These are phyloP conservation scores for Sebastes cheni DNA, from an alignment of 2,797 vertebrate species.

Conservation along the genomic window DNA sequence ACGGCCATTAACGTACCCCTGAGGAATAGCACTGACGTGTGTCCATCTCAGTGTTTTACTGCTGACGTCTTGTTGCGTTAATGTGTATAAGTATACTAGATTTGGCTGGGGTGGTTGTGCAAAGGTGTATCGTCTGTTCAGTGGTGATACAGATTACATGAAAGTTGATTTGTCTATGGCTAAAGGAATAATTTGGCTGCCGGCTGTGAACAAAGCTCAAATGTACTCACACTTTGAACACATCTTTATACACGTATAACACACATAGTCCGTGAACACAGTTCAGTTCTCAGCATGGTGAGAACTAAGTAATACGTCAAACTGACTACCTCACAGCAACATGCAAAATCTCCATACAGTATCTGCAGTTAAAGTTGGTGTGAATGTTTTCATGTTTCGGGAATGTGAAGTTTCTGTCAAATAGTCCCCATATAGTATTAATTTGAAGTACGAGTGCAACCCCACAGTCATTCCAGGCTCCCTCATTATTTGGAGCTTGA, in stretches of 20 bases:
- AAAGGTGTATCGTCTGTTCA: background rate
- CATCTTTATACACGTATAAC: slow-evolving; percentile 27
- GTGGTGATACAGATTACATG: background rate
- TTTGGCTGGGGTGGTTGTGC: background rate
- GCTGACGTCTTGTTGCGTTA: background rate
- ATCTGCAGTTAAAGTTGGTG: background rate
- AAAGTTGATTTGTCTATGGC: slow-evolving; percentile 28
- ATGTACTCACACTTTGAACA: slow-evolving; percentile 23
- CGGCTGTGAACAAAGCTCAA: slow-evolving; percentile 15
- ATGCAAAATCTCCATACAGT: slow-evolving; percentile 20
- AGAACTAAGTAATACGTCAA: slow-evolving; percentile 62
- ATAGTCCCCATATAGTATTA: slow-evolving; percentile 23
- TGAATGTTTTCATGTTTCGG: slow-evolving; percentile 51
- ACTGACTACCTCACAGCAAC: slow-evolving; percentile 53
- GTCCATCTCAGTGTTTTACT: slow-evolving; percentile 32
- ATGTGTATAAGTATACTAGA: background rate
- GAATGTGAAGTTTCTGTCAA: slow-evolving; percentile 49
- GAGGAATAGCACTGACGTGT: slow-evolving; percentile 47
- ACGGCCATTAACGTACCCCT: slow-evolving; percentile 33
- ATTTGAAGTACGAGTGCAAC: slow-evolving; percentile 1
- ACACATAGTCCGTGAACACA: background rate
- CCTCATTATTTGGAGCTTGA: slow-evolving; percentile 60
- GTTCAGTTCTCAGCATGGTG: slow-evolving; percentile 53
- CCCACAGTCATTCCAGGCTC: slow-evolving; percentile 18
- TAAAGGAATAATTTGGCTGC: background rate